Evolutionary conservation across 2,113 vertebrate genomes (phyloP).

Genomic region (Apodemus speciosus): DNA sequence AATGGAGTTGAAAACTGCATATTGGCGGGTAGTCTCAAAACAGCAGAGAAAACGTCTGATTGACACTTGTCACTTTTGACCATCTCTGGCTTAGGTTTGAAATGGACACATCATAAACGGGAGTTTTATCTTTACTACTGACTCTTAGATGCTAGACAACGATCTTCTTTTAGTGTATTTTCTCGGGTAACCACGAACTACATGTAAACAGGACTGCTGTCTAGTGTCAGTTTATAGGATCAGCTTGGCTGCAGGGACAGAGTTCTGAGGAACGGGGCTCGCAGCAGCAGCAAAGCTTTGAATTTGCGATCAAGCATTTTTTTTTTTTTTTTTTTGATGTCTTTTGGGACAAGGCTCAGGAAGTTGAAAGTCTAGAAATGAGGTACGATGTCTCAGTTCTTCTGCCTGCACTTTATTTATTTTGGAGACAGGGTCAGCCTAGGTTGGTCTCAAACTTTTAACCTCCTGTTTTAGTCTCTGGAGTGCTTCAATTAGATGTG

Average conservation of each 20-base stretch:
- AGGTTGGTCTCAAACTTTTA: neutral
- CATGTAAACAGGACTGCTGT: accelerated
- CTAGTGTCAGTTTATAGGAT: too few species aligned
- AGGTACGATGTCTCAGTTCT: neutral
- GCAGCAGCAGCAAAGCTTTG: accelerated
- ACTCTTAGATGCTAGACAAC: neutral
- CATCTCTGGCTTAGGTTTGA: neutral
- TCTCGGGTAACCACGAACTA: neutral
- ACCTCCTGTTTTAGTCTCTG: neutral
- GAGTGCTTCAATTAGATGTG: neutral
- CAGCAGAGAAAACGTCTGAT: neutral
- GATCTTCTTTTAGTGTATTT: neutral
- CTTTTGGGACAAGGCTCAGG: neutral
- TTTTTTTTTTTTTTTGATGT: neutral
- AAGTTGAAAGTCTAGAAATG: neutral
- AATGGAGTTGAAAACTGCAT: neutral
- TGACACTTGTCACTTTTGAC: neutral
- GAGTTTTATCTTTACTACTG: neutral
- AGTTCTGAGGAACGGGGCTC: neutral
- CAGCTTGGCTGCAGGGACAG: neutral
- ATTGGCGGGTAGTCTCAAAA: neutral
- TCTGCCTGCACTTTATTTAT: neutral
- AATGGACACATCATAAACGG: neutral
- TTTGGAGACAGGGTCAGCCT: neutral
- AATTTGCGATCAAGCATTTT: neutral